A percentile compares a stretch with the other conserved stretches of the same genome.
These are phyloP conservation scores for Drosophila parthenogenetica DNA, from an alignment of 2,888 invertebrate genomes.

Conservation along the genomic window DNA sequence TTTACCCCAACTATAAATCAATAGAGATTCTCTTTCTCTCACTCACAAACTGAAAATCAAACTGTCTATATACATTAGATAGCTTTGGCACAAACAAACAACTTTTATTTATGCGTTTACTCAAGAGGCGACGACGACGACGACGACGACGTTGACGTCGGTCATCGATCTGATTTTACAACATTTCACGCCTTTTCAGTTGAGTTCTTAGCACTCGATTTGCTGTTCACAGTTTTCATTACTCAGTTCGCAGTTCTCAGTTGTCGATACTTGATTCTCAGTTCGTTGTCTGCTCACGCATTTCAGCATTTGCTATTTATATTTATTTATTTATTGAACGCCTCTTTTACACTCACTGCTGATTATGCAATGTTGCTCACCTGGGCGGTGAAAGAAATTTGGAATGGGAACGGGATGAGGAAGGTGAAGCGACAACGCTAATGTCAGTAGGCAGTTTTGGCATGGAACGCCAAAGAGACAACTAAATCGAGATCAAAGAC, in stretches of 20 bases:
- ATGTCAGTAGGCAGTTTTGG: conserved; percentile 37
- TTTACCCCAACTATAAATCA: background rate
- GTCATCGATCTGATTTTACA: conserved; percentile 81
- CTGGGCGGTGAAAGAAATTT: conserved; percentile 42
- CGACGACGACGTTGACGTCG: conserved; percentile 59
- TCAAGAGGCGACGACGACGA: conserved; percentile 13
- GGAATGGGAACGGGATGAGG: conserved; percentile 11
- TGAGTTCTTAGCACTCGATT: background rate
- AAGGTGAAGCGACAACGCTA: conserved; percentile 12
- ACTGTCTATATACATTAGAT: conserved; percentile 6
- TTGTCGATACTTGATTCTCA: conserved; percentile 3
- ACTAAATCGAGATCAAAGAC: conserved; percentile 45
- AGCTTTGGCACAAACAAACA: conserved; percentile 22
- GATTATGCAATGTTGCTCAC: conserved; percentile 63
- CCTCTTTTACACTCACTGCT: conserved; percentile 32
- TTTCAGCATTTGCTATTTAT: conserved; percentile 69
- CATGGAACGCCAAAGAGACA: conserved; percentile 9
- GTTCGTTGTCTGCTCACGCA: conserved; percentile 57
- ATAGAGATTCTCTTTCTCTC: background rate
- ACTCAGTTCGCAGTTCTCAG: conserved; percentile 10
- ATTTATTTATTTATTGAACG: conserved; percentile 66
- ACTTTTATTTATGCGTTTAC: conserved; percentile 53
- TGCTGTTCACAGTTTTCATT: conserved; percentile 4
- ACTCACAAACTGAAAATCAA: background rate
- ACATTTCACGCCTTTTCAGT: conserved; percentile 46